phyloP scores from a whole-genome alignment of 2,113 vertebrate genomes.

The Cyanoliseus patagonus region DNA sequence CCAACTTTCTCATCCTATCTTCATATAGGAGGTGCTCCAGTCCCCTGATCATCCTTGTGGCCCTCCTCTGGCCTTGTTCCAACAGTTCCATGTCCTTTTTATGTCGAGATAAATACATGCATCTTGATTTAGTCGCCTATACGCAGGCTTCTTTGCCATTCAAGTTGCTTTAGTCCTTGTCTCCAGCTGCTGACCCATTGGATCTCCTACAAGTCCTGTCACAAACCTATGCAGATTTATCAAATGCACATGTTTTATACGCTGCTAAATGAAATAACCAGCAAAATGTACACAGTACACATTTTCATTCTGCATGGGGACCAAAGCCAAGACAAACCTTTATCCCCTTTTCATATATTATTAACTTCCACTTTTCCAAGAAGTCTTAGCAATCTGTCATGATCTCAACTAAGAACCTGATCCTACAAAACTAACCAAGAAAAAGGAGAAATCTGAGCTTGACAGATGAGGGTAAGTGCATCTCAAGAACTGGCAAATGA shows the following conservation, averaged over 20 bases:
- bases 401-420: not conserved
- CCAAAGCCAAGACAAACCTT: not conserved
- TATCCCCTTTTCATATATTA: not conserved
- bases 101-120: not conserved
- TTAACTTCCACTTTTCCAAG: not conserved
- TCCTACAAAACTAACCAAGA: not conserved
- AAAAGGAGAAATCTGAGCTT: not conserved
- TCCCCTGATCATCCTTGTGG: too few species aligned
- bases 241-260: not conserved
- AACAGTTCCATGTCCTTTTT: too few species aligned
- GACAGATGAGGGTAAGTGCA: not conserved
- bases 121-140: not conserved
- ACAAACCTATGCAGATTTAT: not conserved
- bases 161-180: not conserved
- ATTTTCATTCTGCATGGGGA: not conserved
- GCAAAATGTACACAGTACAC: not conserved
- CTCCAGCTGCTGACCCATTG: not conserved
- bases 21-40: too few species aligned
- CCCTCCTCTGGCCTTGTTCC: too few species aligned
- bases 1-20: too few species aligned
- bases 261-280: not conserved
- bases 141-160: not conserved
- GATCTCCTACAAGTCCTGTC: not conserved
- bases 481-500: not conserved
- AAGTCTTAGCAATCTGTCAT: not conserved